A percentile compares a stretch with the other conserved stretches of the same genome.
Evolutionary conservation across 2,888 invertebrate species (phyloP).

Genomic region (Griposia aprilina): DNA sequence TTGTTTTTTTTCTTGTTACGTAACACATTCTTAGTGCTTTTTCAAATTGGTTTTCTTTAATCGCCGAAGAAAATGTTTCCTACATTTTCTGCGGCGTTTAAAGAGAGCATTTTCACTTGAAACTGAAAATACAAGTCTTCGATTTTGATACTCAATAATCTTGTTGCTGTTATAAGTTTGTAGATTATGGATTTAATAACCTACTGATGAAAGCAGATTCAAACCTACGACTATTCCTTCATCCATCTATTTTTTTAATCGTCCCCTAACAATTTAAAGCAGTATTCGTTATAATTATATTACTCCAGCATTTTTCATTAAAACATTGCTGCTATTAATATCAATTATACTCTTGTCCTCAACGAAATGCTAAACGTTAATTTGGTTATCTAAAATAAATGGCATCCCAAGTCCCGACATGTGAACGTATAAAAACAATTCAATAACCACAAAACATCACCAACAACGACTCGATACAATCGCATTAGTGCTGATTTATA

Average conservation of each 20-base stretch:
- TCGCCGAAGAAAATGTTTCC: neutral
- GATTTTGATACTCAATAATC: neutral
- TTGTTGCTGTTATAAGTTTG: neutral
- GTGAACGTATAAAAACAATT: constrained; percentile 73
- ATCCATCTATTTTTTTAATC: neutral
- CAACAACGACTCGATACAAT: constrained; percentile 73
- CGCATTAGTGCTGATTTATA: constrained; percentile 85
- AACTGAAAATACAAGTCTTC: neutral
- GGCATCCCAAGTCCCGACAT: constrained; percentile 49
- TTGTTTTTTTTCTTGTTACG: neutral
- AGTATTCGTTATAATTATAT: constrained; percentile 11
- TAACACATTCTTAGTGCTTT: neutral
- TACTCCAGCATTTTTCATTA: constrained; percentile 5
- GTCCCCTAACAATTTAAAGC: neutral
- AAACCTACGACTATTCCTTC: no score
- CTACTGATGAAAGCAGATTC: neutral
- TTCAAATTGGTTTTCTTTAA: neutral
- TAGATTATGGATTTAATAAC: neutral
- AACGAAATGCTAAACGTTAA: constrained; percentile 55
- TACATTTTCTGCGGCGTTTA: neutral
- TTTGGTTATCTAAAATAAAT: constrained; percentile 60
- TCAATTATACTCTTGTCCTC: constrained; percentile 39
- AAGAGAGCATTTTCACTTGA: neutral
- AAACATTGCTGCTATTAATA: constrained; percentile 36
- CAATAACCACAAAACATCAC: constrained; percentile 68